These are phyloP conservation scores for Yasuhikotakia modesta DNA, from an alignment of 2,797 vertebrate genomes.

Conservation along the genomic window DNA sequence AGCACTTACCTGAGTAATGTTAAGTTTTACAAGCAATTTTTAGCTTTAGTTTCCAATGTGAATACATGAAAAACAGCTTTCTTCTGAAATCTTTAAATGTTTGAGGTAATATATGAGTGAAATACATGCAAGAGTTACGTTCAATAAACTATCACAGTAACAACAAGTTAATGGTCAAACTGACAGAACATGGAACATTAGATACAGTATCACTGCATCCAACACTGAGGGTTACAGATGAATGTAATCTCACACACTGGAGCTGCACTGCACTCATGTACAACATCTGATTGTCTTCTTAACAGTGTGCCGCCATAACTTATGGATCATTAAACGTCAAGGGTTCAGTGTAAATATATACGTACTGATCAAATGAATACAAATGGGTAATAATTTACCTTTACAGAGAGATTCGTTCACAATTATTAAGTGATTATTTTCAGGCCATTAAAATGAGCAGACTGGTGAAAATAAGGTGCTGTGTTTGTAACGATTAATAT, in stretches of 20 bases:
- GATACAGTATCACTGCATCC: background rate
- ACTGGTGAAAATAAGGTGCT: slow-evolving; percentile 41
- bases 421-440: background rate
- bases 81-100: background rate
- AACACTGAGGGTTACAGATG: background rate
- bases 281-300: slow-evolving; percentile 47
- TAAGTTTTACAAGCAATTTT: slow-evolving; percentile 35
- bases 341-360: background rate
- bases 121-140: slow-evolving; percentile 23
- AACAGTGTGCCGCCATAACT: slow-evolving; percentile 25
- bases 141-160: slow-evolving; percentile 12
- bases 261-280: background rate
- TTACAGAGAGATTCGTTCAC: slow-evolving; percentile 4
- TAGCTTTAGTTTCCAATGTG: slow-evolving; percentile 25
- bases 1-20: slow-evolving; percentile 75
- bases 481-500: background rate
- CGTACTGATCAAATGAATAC: background rate
- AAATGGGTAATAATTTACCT: slow-evolving; percentile 6
- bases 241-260: background rate
- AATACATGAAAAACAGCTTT: background rate
- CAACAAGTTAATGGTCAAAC: background rate
- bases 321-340: slow-evolving; percentile 22
- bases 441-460: slow-evolving; percentile 22
- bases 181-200: background rate
- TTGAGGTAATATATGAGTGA: slow-evolving; percentile 31